These are phyloP conservation scores for Catharus minimus DNA, from an alignment of 2,113 vertebrate species.

Conservation along the genomic window DNA sequence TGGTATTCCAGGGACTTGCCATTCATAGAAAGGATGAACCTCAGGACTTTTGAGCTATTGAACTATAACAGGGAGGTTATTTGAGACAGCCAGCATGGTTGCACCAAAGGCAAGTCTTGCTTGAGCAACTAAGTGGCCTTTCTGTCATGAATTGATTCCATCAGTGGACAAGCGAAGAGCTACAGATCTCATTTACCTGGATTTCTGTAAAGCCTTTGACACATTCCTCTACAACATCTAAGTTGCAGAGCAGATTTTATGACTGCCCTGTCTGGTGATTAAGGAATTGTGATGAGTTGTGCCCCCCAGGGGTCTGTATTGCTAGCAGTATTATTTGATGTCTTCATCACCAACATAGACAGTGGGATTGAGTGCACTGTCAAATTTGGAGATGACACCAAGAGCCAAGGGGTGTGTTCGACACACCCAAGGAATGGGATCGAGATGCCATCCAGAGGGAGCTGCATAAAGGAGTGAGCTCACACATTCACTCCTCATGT, in stretches of 20 bases:
- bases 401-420: neutral
- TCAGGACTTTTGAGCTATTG: neutral
- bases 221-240: neutral
- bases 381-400: neutral
- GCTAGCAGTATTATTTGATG: neutral
- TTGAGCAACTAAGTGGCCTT: neutral
- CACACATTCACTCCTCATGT: neutral
- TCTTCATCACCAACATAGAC: neutral
- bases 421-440: accelerated
- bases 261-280: neutral
- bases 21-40: neutral
- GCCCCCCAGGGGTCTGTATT: neutral
- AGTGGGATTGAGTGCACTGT: neutral
- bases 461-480: neutral
- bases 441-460: accelerated
- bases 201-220: neutral
- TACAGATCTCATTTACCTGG: neutral
- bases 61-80: neutral
- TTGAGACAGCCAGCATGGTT: accelerated
- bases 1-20: accelerated
- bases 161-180: neutral
- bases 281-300: neutral
- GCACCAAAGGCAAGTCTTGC: neutral
- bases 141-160: neutral
- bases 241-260: neutral